Evolutionary conservation across 2,797 vertebrate species (phyloP).

Genomic region (Sebastes vulpes): DNA sequence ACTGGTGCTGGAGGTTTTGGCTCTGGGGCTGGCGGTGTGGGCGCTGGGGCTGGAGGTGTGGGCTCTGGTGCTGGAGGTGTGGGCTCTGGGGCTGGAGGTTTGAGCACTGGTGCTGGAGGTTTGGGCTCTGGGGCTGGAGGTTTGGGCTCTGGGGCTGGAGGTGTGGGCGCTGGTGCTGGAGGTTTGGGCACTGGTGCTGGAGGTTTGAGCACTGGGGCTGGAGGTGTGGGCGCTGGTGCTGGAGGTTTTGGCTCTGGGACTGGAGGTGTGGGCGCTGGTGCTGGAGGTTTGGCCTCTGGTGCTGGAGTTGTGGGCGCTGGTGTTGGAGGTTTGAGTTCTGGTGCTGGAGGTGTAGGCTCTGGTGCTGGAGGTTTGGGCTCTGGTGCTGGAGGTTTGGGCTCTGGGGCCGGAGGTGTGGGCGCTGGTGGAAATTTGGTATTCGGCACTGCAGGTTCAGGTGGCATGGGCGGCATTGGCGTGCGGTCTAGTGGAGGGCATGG

Average conservation of each 20-base stretch:
- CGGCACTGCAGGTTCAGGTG: slow-evolving; percentile 5
- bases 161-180: background rate
- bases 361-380: background rate
- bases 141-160: background rate
- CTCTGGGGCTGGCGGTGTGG: background rate
- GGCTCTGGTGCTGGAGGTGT: background rate
- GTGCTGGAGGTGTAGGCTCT: background rate
- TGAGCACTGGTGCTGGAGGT: background rate
- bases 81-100: background rate
- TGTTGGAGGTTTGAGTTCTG: background rate
- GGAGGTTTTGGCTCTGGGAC: background rate
- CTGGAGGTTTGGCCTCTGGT: background rate
- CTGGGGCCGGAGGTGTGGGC: background rate
- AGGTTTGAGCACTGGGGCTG: background rate
- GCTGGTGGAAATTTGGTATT: background rate
- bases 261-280: background rate
- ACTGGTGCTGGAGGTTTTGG: background rate
- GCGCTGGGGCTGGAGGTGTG: background rate
- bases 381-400: background rate
- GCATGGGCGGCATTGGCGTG: background rate
- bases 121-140: background rate
- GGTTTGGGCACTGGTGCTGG: too few species aligned
- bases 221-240: too few species aligned
- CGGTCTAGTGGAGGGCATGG: slow-evolving; percentile 6
- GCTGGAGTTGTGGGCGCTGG: too few species aligned